phyloP scores from a whole-genome alignment of 2,888 invertebrate species.

The Caenorhabditis macrosperma region DNA sequence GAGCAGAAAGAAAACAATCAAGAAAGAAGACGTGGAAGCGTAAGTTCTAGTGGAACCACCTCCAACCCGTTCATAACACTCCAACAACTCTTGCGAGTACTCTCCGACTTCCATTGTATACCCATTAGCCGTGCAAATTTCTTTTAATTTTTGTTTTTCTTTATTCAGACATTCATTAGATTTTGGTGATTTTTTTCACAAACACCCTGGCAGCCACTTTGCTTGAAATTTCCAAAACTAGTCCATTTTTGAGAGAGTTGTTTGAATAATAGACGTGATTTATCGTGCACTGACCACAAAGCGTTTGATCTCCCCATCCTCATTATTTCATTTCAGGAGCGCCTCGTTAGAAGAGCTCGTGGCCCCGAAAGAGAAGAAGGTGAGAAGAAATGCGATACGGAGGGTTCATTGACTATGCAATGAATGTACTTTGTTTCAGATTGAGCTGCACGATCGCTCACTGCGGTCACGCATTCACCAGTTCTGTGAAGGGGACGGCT shows the following conservation, averaged over 20 bases:
- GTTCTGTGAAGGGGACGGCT: conserved; percentile 76
- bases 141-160: background rate
- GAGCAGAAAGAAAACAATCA: conserved; percentile 47
- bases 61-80: background rate
- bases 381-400: conserved; percentile 27
- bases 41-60: conserved; percentile 35
- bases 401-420: conserved; percentile 5
- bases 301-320: background rate
- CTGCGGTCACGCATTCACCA: conserved; percentile 68
- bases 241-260: conserved; percentile 13
- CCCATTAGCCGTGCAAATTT: conserved; percentile 33
- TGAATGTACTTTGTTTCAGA: conserved; percentile 18
- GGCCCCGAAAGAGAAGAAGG: conserved; percentile 68
- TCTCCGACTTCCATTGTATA: conserved; percentile 18
- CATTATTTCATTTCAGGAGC: conserved; percentile 62
- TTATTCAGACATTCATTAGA: background rate
- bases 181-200: background rate
- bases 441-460: conserved; percentile 67
- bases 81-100: conserved; percentile 5
- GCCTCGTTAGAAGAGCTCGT: conserved; percentile 74
- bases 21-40: conserved; percentile 37
- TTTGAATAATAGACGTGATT: conserved; percentile 53
- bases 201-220: background rate
- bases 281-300: conserved; percentile 32
- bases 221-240: conserved; percentile 5